phyloP scores from a whole-genome alignment of 2,888 invertebrate species.

The Aethes cnicana region DNA sequence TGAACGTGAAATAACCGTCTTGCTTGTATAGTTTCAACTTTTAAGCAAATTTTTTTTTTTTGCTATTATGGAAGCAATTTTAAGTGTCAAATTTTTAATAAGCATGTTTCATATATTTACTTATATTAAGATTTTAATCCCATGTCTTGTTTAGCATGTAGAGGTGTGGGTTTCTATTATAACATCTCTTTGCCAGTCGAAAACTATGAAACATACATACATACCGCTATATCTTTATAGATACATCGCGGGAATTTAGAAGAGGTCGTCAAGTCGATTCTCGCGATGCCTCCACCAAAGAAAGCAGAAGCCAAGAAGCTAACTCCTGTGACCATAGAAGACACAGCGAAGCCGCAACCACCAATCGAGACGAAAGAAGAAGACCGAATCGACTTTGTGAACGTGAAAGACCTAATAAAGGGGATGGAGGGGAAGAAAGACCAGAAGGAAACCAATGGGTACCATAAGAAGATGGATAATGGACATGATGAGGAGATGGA shows the following conservation, averaged over 20 bases:
- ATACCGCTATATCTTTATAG: constrained; percentile 54
- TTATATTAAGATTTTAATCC: too few species aligned
- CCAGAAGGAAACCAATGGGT: constrained; percentile 66
- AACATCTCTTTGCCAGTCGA: constrained; percentile 22
- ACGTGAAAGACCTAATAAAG: constrained; percentile 84
- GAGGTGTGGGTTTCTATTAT: too few species aligned
- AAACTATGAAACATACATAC: too few species aligned
- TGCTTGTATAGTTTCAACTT: too few species aligned
- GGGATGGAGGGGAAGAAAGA: constrained; percentile 82
- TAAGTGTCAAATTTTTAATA: too few species aligned
- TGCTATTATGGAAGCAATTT: too few species aligned
- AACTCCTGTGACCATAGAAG: constrained; percentile 51
- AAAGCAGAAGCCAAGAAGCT: constrained; percentile 59
- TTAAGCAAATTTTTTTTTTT: too few species aligned
- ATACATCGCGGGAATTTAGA: constrained; percentile 82
- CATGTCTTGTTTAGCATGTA: too few species aligned
- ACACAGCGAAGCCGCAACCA: constrained; percentile 48
- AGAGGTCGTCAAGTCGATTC: constrained; percentile 69
- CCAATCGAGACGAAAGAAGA: constrained; percentile 66
- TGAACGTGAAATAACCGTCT: too few species aligned
- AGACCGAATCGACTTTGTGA: constrained; percentile 78
- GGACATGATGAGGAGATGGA: constrained; percentile 44
- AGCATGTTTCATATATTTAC: too few species aligned
- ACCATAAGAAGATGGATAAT: constrained; percentile 57
- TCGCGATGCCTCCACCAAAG: constrained; percentile 71